These are phyloP conservation scores for Illadopsis cleaveri DNA, from an alignment of 2,113 vertebrate genomes.

Conservation along the genomic window DNA sequence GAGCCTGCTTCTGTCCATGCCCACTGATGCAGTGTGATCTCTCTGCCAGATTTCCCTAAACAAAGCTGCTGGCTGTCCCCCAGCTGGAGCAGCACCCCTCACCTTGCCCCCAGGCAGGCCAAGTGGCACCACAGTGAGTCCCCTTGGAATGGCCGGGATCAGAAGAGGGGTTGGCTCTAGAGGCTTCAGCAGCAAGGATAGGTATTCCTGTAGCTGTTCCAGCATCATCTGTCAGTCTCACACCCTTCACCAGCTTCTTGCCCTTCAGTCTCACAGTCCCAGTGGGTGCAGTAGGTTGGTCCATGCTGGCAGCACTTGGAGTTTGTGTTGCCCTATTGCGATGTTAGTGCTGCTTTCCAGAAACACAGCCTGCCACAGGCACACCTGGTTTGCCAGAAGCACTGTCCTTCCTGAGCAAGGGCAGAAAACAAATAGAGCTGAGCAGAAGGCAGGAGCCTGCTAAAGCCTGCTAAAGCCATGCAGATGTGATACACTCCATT, in stretches of 20 bases:
- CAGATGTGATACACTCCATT: not conserved
- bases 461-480: not conserved
- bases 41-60: not conserved
- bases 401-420: not conserved
- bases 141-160: not conserved
- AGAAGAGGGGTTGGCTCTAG: not conserved
- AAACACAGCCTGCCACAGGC: accelerated
- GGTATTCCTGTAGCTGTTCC: not conserved
- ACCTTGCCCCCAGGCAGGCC: not conserved
- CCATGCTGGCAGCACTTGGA: not conserved
- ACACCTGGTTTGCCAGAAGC: not conserved
- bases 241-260: not conserved
- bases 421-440: not conserved
- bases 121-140: not conserved
- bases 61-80: not conserved
- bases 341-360: not conserved
- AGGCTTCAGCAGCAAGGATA: not conserved
- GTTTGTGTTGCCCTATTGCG: accelerated
- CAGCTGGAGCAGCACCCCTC: not conserved
- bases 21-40: not conserved
- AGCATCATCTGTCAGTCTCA: not conserved
- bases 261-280: not conserved
- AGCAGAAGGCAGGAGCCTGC: conserved; percentile 1
- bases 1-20: not conserved
- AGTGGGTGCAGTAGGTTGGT: not conserved